Base-by-base conservation (phyloP, 2,113 vertebrate genomes). In the Tautogolabrus adspersus region DNA sequence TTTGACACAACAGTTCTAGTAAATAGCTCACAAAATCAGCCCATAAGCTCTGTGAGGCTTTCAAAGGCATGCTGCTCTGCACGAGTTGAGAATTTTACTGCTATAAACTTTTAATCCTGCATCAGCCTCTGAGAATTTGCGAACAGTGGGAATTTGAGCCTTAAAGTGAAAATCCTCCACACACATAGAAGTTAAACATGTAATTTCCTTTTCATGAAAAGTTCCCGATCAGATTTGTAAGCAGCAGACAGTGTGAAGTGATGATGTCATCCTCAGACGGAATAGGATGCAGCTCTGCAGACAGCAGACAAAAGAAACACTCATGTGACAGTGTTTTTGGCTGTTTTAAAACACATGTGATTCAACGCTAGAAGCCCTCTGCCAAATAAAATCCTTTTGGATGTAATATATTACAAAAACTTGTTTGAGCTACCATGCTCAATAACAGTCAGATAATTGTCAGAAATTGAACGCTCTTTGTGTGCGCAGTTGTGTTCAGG, bases 41-140 rank as follows among this genome's bases (percentile, higher is more conserved):
- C 10, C 9, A 38, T 26, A 55, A 65, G 2, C 15, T 18, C 11
- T 13, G 10, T 18, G 16, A 49, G 34, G 49, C 10, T 44, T 77
- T 34, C 5, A 12, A 49, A 6, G 47, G 1, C 37, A 57, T 7
- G 22, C 22, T 68, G 49, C 30, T 68, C 22, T 67, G 68, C 30
- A 34, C 8, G 34, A 49, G 15, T 52, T 52, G 19, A 65, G 6
- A 0, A 61, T 11, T 61, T 57, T 21, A 52, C 40, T 3, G 40
- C 12, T 62, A 58, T 52, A 77, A 75, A 64, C 38, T 5, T 75
- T 59, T 75, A 79, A 79, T 82, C 85, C 63, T 49, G 8, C 13
- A 60, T 49, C 34, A 44, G n/a, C 44, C 58, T 58, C 18, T 22
- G 18, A 63, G 42, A 56, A 65, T 59, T 47, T 10, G 12, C 10